A percentile compares a stretch with the other conserved stretches of the same genome.
phyloP scores from a whole-genome alignment of 2,888 invertebrate species.

The Sinodicranocentrus sp. region DNA sequence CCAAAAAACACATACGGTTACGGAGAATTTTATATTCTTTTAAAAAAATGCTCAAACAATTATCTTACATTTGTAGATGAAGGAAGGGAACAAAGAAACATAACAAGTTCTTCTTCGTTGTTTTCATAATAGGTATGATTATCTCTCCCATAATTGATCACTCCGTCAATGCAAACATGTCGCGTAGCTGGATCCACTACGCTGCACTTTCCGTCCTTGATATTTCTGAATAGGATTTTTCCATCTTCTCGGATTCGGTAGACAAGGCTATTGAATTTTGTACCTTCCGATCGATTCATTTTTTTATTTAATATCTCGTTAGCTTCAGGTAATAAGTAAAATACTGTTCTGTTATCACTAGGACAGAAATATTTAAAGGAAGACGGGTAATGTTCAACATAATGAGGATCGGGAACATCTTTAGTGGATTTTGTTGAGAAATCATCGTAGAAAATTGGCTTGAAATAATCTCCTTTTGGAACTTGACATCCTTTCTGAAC shows the following conservation, averaged over 20 bases:
- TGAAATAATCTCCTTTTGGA: constrained; percentile 35
- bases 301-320: neutral
- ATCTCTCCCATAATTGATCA: constrained; percentile 32
- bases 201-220: constrained; percentile 55
- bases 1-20: neutral
- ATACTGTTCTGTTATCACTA: constrained; percentile 35
- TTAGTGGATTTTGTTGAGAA: constrained; percentile 24
- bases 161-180: constrained; percentile 64
- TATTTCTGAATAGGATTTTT: constrained; percentile 53
- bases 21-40: neutral
- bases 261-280: constrained; percentile 30
- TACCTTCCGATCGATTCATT: neutral
- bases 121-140: neutral
- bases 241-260: constrained; percentile 61
- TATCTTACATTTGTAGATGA: constrained; percentile 30
- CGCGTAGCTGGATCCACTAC: constrained; percentile 31
- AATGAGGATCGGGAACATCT: constrained; percentile 47
- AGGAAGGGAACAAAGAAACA: constrained; percentile 49
- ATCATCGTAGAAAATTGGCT: constrained; percentile 50
- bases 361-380: constrained; percentile 54
- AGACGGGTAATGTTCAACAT: constrained; percentile 55
- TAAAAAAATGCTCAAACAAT: too few relatives aligned
- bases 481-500: constrained; percentile 43
- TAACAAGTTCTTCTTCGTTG: constrained; percentile 46
- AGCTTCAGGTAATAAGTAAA: constrained; percentile 45